phyloP scores from a whole-genome alignment of 1,140 invertebrate species.

The Acromyrmex charruanus region DNA sequence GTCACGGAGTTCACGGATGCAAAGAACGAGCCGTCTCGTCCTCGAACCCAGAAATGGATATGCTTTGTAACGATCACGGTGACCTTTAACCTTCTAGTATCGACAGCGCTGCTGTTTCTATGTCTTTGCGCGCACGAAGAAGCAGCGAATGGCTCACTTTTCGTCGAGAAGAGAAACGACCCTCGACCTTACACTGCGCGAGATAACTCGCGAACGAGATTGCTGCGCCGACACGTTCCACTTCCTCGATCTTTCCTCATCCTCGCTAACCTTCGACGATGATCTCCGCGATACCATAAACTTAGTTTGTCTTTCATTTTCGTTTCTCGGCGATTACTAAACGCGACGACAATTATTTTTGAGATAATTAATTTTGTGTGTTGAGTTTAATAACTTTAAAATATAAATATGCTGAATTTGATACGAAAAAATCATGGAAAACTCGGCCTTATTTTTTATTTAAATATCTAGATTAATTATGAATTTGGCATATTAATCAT shows the following conservation, averaged over 20 bases:
- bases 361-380: not conserved
- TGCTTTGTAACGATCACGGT: not conserved
- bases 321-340: not conserved
- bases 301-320: constrained; percentile 18
- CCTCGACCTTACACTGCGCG: constrained; percentile 52
- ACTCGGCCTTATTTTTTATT: not conserved
- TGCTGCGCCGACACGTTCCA: constrained; percentile 57
- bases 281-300: constrained; percentile 49
- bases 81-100: constrained; percentile 63
- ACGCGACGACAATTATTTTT: not conserved
- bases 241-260: constrained; percentile 60
- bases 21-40: not conserved
- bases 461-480: not conserved
- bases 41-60: not conserved
- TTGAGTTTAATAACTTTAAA: not conserved
- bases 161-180: constrained; percentile 59
- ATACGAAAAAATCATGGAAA: not conserved
- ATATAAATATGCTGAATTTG: not conserved
- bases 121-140: constrained; percentile 45
- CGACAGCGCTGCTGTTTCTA: constrained; percentile 61
- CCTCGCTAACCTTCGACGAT: constrained; percentile 31
- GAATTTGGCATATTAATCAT: not conserved
- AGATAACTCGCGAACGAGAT: constrained; percentile 59
- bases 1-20: not conserved
- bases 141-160: constrained; percentile 57